A percentile compares a stretch with the other conserved stretches of the same genome.
Evolutionary conservation across 2,888 invertebrate genomes (phyloP).

Genomic region (Ectobius pallidus): DNA sequence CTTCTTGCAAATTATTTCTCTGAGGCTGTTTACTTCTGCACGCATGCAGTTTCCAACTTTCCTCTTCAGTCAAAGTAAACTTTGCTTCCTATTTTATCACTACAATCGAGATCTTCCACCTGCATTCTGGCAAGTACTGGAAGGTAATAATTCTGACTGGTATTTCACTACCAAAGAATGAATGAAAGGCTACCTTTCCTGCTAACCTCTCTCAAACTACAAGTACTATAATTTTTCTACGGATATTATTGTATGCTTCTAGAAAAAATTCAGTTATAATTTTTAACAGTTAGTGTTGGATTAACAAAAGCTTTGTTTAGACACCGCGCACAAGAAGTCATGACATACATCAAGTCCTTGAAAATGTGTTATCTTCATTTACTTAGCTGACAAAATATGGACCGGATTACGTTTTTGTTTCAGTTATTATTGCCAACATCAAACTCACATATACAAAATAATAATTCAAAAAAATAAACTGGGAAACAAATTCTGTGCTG

Average conservation of each 20-base stretch:
- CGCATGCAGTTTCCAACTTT: no score
- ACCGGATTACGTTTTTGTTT: constrained; percentile 42
- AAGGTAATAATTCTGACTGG: constrained; percentile 8
- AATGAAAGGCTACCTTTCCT: constrained; percentile 21
- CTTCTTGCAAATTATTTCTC: neutral
- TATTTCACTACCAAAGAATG: constrained; percentile 21
- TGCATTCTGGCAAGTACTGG: neutral
- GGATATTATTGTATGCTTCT: constrained; percentile 13
- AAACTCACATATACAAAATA: constrained; percentile 41
- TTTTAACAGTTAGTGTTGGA: neutral
- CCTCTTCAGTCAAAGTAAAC: neutral
- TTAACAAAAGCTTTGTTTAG: constrained; percentile 18
- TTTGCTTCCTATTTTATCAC: neutral
- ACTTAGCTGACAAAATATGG: constrained; percentile 41
- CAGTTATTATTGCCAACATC: constrained; percentile 44
- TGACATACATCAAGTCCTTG: constrained; percentile 14
- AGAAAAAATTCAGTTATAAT: constrained; percentile 6
- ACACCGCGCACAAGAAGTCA: constrained; percentile 10
- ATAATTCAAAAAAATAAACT: constrained; percentile 28
- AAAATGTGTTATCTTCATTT: constrained; percentile 15
- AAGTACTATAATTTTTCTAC: constrained; percentile 1
- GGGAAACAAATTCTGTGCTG: constrained; percentile 29
- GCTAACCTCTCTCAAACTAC: constrained; percentile 11
- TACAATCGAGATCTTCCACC: neutral
- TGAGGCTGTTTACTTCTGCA: constrained; percentile 13